Conservation (phyloP, 2,888 invertebrate species). For the Nasonovia ribisnigri region DNA sequence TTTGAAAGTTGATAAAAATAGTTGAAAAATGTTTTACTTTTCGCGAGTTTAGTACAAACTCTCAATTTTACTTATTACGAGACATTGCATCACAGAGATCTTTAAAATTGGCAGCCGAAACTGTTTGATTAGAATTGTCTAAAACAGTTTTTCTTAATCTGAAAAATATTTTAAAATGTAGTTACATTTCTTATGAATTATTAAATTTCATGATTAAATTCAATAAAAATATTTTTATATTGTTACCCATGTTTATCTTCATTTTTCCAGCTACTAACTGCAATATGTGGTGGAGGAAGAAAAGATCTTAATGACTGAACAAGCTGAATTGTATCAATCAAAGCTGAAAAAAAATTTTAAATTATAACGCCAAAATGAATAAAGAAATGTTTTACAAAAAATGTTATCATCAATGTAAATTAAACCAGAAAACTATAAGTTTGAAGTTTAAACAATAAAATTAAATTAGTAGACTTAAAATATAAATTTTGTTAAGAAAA, state of each 20-base stretch:
- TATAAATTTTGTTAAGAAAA: neutral
- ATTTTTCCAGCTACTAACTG: constrained; percentile 91
- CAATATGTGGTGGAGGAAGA: constrained; percentile 88
- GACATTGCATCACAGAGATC: constrained; percentile 63
- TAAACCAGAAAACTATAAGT: neutral
- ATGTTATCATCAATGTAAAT: neutral
- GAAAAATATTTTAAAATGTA: constrained; percentile 19
- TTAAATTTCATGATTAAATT: constrained; percentile 7
- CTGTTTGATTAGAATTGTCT: constrained; percentile 61
- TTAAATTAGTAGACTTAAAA: neutral
- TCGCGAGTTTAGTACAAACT: neutral
- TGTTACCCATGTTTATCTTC: constrained; percentile 76
- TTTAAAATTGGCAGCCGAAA: constrained; percentile 58
- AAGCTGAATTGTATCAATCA: constrained; percentile 88
- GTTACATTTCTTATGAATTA: neutral
- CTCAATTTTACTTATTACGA: constrained; percentile 59
- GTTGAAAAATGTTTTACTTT: constrained; percentile 34
- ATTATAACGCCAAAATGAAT: neutral
- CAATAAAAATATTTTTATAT: constrained; percentile 14
- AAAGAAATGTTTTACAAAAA: too few species aligned
- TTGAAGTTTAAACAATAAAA: neutral
- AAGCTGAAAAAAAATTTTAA: constrained; percentile 74
- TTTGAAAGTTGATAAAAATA: constrained; percentile 36
- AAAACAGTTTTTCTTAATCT: constrained; percentile 61
- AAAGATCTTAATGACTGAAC: constrained; percentile 88